Percentiles rank a stretch among this genome's conserved stretches.
Evolutionary conservation across 2,888 invertebrate species (phyloP).

Genomic region (Conops quadrifasciatus): DNA sequence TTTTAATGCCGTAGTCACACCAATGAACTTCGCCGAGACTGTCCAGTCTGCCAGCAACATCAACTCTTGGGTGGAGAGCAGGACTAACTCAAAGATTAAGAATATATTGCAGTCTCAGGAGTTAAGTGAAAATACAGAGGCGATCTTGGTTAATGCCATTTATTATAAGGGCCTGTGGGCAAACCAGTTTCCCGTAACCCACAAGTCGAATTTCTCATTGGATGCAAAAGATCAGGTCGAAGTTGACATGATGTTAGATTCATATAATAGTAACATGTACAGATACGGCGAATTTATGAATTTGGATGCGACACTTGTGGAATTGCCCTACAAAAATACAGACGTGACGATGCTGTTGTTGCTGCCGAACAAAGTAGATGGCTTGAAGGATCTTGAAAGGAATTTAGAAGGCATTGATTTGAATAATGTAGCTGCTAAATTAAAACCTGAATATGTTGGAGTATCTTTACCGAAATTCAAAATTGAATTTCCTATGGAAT

Average conservation of each 20-base stretch:
- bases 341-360: slow-evolving; percentile 79
- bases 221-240: slow-evolving; percentile 64
- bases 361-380: slow-evolving; percentile 74
- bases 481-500: slow-evolving; percentile 76
- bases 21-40: slow-evolving; percentile 70
- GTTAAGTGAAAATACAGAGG: slow-evolving; percentile 69
- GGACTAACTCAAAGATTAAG: slow-evolving; percentile 84
- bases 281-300: slow-evolving; percentile 66
- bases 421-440: slow-evolving; percentile 55
- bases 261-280: slow-evolving; percentile 66
- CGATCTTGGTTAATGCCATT: slow-evolving; percentile 84
- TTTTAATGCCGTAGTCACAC: slow-evolving; percentile 73
- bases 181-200: slow-evolving; percentile 72
- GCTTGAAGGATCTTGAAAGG: slow-evolving; percentile 71
- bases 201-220: slow-evolving; percentile 72
- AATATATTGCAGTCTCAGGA: slow-evolving; percentile 73
- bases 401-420: slow-evolving; percentile 71
- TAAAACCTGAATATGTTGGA: slow-evolving; percentile 67
- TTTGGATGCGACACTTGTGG: slow-evolving; percentile 70
- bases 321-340: slow-evolving; percentile 75
- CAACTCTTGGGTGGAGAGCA: slow-evolving; percentile 81
- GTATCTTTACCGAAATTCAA: slow-evolving; percentile 82
- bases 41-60: slow-evolving; percentile 69
- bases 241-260: slow-evolving; percentile 75
- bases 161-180: slow-evolving; percentile 87